Conservation (phyloP, 1,140 invertebrate species). For the Neodiprion virginianus region DNA sequence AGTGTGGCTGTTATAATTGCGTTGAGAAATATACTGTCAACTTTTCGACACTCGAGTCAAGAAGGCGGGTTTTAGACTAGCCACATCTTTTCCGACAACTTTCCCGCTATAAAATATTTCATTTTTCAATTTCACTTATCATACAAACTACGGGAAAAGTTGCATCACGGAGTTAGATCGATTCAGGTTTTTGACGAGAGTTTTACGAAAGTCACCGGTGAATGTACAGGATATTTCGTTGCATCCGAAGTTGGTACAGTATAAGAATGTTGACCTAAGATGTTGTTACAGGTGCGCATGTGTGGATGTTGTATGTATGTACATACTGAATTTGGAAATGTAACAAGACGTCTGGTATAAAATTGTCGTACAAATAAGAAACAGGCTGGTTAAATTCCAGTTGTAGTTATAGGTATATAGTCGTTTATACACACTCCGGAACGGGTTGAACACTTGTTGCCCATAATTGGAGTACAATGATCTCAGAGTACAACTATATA, state of each 20-base stretch:
- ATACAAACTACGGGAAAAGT: too few relatives aligned
- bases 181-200: too few relatives aligned
- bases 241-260: too few relatives aligned
- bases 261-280: background rate
- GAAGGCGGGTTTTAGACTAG: background rate
- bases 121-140: too few relatives aligned
- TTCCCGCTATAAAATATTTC: too few relatives aligned
- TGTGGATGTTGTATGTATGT: background rate
- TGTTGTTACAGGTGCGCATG: background rate
- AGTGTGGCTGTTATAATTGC: background rate
- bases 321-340: background rate
- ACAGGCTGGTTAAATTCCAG: background rate
- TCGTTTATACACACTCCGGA: conserved; percentile 14
- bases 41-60: background rate
- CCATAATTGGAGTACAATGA: conserved; percentile 52
- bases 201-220: too few relatives aligned
- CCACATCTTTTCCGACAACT: too few relatives aligned
- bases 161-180: too few relatives aligned
- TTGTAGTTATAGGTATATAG: background rate
- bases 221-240: too few relatives aligned
- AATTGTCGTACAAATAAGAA: background rate
- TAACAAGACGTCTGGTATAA: background rate
- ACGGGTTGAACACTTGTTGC: conserved; percentile 45
- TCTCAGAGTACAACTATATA: conserved; percentile 38
- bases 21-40: background rate